These are phyloP conservation scores for Calliopsis andreniformis DNA, from an alignment of 1,140 invertebrate species.

Conservation along the genomic window DNA sequence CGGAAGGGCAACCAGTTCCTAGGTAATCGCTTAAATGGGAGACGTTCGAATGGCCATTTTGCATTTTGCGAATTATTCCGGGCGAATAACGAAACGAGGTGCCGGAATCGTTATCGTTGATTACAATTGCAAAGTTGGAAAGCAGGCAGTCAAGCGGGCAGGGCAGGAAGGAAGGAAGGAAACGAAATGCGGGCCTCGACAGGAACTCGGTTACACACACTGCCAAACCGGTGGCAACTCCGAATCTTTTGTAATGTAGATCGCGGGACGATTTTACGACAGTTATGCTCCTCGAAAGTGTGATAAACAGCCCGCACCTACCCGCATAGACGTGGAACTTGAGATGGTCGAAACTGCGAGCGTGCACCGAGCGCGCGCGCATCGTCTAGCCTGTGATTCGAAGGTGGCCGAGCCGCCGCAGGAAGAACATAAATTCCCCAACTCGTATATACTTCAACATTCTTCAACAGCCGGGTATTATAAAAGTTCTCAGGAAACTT, in stretches of 20 bases:
- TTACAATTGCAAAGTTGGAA: conserved; percentile 67
- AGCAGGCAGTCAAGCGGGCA: conserved; percentile 3
- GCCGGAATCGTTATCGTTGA: conserved; percentile 66
- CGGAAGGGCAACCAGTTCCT: background rate
- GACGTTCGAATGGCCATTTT: conserved; percentile 47
- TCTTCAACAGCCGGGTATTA: conserved; percentile 76
- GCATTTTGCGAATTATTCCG: conserved; percentile 60
- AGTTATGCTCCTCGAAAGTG: conserved; percentile 62
- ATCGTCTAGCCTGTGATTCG: conserved; percentile 30
- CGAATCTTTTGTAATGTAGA: conserved; percentile 68
- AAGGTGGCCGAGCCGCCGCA: conserved; percentile 21
- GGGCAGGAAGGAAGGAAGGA: conserved; percentile 56
- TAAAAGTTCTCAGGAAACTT: conserved; percentile 80
- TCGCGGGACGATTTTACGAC: conserved; percentile 62
- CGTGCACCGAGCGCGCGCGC: background rate
- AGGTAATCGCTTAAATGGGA: conserved; percentile 56
- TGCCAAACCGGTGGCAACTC: conserved; percentile 43
- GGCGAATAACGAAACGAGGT: conserved; percentile 57
- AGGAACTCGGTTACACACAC: conserved; percentile 41
- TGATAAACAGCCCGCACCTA: conserved; percentile 61
- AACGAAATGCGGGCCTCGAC: conserved; percentile 16
- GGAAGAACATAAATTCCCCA: conserved; percentile 76
- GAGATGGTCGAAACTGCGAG: conserved; percentile 13
- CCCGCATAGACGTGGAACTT: conserved; percentile 40
- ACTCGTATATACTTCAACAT: conserved; percentile 77